Base-by-base conservation (phyloP, 1,140 invertebrate genomes). In the Eumaeus atala region DNA sequence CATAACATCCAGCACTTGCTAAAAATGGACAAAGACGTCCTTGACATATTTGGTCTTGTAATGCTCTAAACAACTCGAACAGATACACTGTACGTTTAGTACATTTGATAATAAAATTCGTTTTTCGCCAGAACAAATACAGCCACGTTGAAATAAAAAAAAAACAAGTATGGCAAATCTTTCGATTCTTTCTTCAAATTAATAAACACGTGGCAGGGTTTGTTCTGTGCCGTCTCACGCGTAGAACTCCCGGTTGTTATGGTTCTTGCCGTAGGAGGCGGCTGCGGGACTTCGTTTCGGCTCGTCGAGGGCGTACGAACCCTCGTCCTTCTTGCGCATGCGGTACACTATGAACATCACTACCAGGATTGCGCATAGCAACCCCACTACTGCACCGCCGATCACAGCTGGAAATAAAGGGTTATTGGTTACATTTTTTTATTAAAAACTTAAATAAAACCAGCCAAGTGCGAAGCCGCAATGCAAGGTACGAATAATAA, bases 311-410 rank as follows among this genome's bases (percentile, higher is more conserved):
- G 97, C 95, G 83, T 99, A 99, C 60, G 96, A 98, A 11, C 98
- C 98, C 87, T 99, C 98, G 84, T 99, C 98, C 91, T 99, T 99
- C 91, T 99, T 99, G 82, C 97, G 92, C 97, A 99, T 99, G 77
- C 98, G 93, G 88, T 99, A 99, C 6, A 98, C 97, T 75, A 99
- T 97, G 89, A 99, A 99, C 97, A 99, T 99, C 47, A 99, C 96
- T 59, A 99, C 94, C 48, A 99, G 91, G 84, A 99, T 98, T 72
- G 98, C 97, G 88, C 97, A 98, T 16, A 99, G 90, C 36, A 99
- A 88, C 40, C 97, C 97, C 11, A 99, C 97, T 52, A 99, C 97
- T 60, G 97, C 97, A 62, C 98, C 98, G 65, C 98, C 98, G 80
- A 99, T 98, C 48, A 99, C 96, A 88, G 97, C 98, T 99, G 90